A percentile compares a stretch with the other conserved stretches of the same genome.
These are phyloP conservation scores for Drosophila mauritiana DNA, from an alignment of 1,140 invertebrate species.

Conservation along the genomic window DNA sequence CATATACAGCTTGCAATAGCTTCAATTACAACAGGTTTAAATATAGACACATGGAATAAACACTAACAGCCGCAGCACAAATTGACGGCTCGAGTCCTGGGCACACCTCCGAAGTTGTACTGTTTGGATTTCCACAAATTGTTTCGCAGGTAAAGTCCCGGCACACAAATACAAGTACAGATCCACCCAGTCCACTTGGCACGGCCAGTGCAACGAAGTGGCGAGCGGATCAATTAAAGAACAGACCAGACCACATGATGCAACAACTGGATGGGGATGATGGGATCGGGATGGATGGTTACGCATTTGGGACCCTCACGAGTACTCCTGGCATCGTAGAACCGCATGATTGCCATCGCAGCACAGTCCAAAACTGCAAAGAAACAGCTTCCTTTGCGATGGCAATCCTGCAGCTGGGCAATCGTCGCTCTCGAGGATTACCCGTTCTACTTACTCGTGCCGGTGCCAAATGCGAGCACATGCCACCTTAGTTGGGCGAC, in stretches of 20 bases:
- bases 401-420: background rate
- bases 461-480: background rate
- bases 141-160: conserved; percentile 5
- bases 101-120: conserved; percentile 16
- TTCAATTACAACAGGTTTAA: conserved; percentile 52
- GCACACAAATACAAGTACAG: background rate
- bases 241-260: conserved; percentile 12
- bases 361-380: background rate
- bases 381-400: background rate
- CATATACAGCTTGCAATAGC: conserved; percentile 42
- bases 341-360: background rate
- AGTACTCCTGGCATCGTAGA: conserved; percentile 1
- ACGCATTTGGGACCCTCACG: background rate
- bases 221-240: conserved; percentile 1
- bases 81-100: conserved; percentile 18
- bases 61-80: conserved; percentile 26
- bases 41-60: conserved; percentile 41
- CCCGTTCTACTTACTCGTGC: background rate
- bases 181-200: conserved; percentile 5
- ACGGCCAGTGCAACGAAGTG: background rate
- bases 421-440: no score
- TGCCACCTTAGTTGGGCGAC: conserved; percentile 26
- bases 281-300: background rate
- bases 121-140: conserved; percentile 10
- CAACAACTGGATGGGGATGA: background rate